Conservation (phyloP, 2,797 vertebrate species). For the Margarornis squamiger region DNA sequence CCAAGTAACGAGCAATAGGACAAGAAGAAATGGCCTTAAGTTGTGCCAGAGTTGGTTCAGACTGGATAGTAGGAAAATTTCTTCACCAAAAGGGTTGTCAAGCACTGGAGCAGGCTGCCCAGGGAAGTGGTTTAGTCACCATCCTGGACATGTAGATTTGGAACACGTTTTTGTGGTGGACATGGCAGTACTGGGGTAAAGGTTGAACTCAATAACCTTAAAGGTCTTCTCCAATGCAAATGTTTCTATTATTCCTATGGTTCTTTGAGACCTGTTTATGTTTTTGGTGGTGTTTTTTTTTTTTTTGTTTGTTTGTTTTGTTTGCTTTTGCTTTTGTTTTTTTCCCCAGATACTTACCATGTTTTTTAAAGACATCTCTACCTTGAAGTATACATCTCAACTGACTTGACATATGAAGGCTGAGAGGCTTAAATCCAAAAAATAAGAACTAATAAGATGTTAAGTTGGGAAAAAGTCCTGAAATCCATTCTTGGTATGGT, state of each 20-base stretch:
- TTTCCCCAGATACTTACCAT: fast-evolving
- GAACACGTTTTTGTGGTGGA: neutral
- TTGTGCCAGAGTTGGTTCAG: neutral
- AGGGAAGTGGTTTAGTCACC: neutral
- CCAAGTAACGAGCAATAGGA: neutral
- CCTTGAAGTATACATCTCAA: neutral
- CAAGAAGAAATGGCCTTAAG: neutral
- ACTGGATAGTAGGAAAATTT: neutral
- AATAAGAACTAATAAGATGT: neutral
- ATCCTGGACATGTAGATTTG: neutral
- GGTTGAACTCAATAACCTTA: neutral
- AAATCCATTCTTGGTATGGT: neutral
- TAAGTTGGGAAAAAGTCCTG: neutral
- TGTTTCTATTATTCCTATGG: neutral
- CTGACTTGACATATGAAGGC: neutral
- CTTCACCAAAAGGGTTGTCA: neutral
- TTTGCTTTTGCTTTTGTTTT: neutral
- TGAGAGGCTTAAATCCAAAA: neutral
- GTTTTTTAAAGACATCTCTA: neutral
- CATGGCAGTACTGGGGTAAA: neutral
- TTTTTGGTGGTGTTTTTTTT: neutral
- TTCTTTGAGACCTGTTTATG: neutral
- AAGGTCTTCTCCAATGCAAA: neutral
- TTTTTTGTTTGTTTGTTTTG: no score
- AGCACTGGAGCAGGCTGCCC: neutral